A percentile compares a stretch with the other conserved stretches of the same genome.
Conservation (phyloP, 92 coral and sea anemone species). For the Palythoa caribaeorum region DNA sequence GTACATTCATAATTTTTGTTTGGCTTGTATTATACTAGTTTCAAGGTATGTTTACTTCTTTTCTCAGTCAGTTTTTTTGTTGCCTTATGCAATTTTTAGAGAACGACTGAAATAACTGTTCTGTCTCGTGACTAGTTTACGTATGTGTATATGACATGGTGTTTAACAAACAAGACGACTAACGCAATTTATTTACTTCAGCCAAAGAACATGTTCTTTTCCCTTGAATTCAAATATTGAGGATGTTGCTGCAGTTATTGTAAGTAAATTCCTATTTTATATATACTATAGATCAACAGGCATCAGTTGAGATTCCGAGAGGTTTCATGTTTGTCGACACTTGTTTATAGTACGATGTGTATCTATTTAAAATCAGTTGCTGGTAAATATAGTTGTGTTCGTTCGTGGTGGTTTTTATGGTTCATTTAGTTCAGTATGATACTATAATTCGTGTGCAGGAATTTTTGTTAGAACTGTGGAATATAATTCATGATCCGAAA, state of each 20-base stretch:
- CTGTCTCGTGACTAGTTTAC: background rate
- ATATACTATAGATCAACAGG: background rate
- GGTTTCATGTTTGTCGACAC: slow-evolving; percentile 11
- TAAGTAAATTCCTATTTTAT: slow-evolving; percentile 1
- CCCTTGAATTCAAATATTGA: slow-evolving; percentile 28
- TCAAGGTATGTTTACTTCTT: slow-evolving; percentile 6
- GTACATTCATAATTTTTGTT: background rate
- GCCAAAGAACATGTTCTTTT: slow-evolving; percentile 22
- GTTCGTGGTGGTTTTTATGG: background rate
- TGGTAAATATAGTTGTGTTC: background rate
- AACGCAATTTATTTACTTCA: background rate
- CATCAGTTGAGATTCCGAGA: background rate
- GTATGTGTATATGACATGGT: background rate
- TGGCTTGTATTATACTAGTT: slow-evolving; percentile 1
- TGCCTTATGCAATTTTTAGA: background rate
- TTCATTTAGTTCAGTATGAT: background rate
- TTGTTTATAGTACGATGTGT: slow-evolving; percentile 15
- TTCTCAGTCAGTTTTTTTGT: background rate
- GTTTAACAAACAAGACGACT: background rate
- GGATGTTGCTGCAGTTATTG: slow-evolving; percentile 31
- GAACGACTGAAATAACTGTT: slow-evolving; percentile 1
- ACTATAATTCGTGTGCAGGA: background rate
- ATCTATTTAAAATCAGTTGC: background rate
- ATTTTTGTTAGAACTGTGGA: background rate
- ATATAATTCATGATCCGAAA: background rate